These are phyloP conservation scores for Dolomedes plantarius DNA, from an alignment of 2,888 invertebrate species.

Conservation along the genomic window DNA sequence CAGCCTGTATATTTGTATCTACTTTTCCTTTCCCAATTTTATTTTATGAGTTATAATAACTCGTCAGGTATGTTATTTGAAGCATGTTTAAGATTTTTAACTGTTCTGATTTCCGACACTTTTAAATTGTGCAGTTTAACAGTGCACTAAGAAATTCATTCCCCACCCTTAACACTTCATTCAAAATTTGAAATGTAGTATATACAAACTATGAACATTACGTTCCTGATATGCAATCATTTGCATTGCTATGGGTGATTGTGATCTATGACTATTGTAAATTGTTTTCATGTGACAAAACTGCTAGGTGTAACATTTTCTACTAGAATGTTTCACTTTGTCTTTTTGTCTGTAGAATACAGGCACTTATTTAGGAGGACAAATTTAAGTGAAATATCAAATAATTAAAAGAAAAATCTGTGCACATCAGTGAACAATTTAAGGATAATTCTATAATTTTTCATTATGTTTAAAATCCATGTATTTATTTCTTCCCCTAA, in stretches of 20 bases:
- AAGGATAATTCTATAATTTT: too few relatives aligned
- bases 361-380: conserved; percentile 36
- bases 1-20: conserved; percentile 61
- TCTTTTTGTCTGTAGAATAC: conserved; percentile 50
- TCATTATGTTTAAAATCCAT: too few relatives aligned
- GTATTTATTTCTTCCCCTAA: background rate
- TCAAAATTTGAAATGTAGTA: background rate
- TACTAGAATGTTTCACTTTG: conserved; percentile 40
- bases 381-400: conserved; percentile 23
- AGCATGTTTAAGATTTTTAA: background rate
- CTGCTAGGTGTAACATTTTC: conserved; percentile 43
- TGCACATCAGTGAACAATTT: background rate
- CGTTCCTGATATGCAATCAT: background rate
- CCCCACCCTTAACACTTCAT: background rate
- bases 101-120: background rate
- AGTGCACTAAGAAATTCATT: background rate
- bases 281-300: conserved; percentile 36
- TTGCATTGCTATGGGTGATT: conserved; percentile 10
- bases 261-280: conserved; percentile 18
- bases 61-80: conserved; percentile 3
- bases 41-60: conserved; percentile 39
- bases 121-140: background rate
- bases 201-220: background rate
- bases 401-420: conserved; percentile 8
- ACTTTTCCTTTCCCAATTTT: background rate